A percentile compares a stretch with the other conserved stretches of the same genome.
phyloP scores from a whole-genome alignment of 1,140 invertebrate species.

The Dendrolimus punctatus region DNA sequence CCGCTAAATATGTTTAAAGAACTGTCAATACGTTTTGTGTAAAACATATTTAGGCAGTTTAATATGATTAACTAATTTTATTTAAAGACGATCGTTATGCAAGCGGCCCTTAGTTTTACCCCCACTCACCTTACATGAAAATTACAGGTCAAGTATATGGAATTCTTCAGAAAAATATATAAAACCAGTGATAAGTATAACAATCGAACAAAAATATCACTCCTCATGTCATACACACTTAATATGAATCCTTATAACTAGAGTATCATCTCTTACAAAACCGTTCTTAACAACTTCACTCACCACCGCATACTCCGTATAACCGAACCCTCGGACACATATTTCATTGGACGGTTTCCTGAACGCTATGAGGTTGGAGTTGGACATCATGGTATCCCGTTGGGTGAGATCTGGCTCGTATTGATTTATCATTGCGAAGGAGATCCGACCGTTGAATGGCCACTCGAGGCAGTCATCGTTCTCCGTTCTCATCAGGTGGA shows the following conservation, averaged over 20 bases:
- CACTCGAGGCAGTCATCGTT: constrained; percentile 89
- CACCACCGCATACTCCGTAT: constrained; percentile 80
- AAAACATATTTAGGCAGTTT: too few species aligned
- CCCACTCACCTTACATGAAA: too few species aligned
- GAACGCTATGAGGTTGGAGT: constrained; percentile 81
- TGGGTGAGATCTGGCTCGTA: constrained; percentile 75
- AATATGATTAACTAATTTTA: too few species aligned
- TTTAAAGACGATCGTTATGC: too few species aligned
- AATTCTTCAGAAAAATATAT: constrained; percentile 1
- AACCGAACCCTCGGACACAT: constrained; percentile 84
- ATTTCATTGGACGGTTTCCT: constrained; percentile 77
- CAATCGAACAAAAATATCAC: constrained; percentile 31
- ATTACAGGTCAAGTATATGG: neutral
- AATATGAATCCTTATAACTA: constrained; percentile 75
- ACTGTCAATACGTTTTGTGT: too few species aligned
- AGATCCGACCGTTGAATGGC: constrained; percentile 89
- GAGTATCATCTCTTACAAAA: constrained; percentile 75
- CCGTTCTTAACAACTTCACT: constrained; percentile 76
- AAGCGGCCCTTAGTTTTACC: too few species aligned
- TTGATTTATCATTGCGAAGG: constrained; percentile 82
- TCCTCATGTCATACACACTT: constrained; percentile 57
- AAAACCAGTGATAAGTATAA: neutral
- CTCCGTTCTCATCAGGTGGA: constrained; percentile 90
- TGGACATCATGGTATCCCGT: constrained; percentile 81
- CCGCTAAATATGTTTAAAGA: too few species aligned